Evolutionary conservation across 2,113 vertebrate genomes (phyloP), one percentile per base, ranked within the genome.

Genomic region (Craseonycteris thonglongyai): DNA sequence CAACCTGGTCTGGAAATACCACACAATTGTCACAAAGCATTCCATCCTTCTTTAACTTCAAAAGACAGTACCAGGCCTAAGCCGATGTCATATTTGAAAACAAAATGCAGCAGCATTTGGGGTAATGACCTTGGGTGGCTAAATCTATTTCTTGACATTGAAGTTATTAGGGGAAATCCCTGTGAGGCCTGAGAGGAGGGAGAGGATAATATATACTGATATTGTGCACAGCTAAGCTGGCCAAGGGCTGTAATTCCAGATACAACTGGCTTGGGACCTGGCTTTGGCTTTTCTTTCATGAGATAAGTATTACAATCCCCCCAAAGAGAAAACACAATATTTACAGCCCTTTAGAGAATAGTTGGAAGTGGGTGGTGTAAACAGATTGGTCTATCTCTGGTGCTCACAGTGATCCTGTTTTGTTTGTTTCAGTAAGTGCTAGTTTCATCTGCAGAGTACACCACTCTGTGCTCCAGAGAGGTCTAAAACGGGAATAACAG

Each of bases 401-500:
- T 49, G 26, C 89, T 95, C 66, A 4, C 84, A 88, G 80, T 56
- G 90, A 92, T 78, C 33, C 88, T 95, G 75, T 92, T 92, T 84
- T 93, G 51, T 94, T 89, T 94, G 93, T 89, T 91, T 96, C 83
- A 14, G 38, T 92, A 92, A 95, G 92, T 79, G 88, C 85, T 75
- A 75, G 95, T 94, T 91, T 91, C 72, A 81, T 93, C 74, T 94
- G 93, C 89, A 81, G 35, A 88, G 83, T 42, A 82, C 15, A n/a
- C 42, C 42, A 83, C 84, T 96, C 35, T 72, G 78, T 49, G 85
- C 87, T 93, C 71, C 47, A 78, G 54, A 74, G 93, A 94, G 92
- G 71, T 91, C 93, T 96, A 92, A 97, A 97, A 94, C 11, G 54
- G 92, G 80, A 96, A 95, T n/a, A 19, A 26, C 81, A 82, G 91